These are phyloP conservation scores for Nannoperca australis DNA, from an alignment of 2,797 vertebrate genomes.

Conservation along the genomic window DNA sequence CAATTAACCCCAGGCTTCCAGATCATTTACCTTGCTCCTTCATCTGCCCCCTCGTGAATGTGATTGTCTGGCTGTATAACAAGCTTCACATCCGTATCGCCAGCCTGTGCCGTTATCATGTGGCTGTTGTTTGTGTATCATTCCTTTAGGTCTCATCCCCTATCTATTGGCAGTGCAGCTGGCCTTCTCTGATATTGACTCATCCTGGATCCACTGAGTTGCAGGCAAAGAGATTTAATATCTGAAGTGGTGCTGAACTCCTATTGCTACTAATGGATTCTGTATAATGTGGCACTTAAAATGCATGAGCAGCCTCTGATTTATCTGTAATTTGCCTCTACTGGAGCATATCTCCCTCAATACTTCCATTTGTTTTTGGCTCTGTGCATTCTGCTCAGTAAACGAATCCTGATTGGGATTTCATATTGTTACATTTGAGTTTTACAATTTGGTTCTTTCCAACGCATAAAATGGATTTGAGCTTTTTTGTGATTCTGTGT, in stretches of 20 bases:
- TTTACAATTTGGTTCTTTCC: slow-evolving; percentile 46
- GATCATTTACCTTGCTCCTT: slow-evolving; percentile 46
- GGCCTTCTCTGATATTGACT: slow-evolving; percentile 67
- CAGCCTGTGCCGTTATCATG: slow-evolving; percentile 43
- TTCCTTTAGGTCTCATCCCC: slow-evolving; percentile 46
- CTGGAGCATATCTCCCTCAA: slow-evolving; percentile 74
- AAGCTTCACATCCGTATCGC: slow-evolving; percentile 36
- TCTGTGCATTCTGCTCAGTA: slow-evolving; percentile 40
- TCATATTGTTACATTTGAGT: slow-evolving; percentile 55
- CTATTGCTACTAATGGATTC: slow-evolving; percentile 81
- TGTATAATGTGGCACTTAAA: slow-evolving; percentile 84
- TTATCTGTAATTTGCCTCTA: slow-evolving; percentile 82
- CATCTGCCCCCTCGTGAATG: slow-evolving; percentile 33
- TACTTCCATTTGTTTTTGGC: slow-evolving; percentile 71
- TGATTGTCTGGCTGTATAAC: slow-evolving; percentile 37
- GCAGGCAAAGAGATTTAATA: slow-evolving; percentile 80
- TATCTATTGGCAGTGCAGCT: slow-evolving; percentile 58
- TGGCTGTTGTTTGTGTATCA: slow-evolving; percentile 37
- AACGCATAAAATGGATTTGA: slow-evolving; percentile 41
- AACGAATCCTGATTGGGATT: slow-evolving; percentile 64
- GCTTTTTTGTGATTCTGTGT: slow-evolving; percentile 33
- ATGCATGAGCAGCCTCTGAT: slow-evolving; percentile 81
- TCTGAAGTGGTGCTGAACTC: slow-evolving; percentile 76
- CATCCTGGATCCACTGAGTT: slow-evolving; percentile 65
- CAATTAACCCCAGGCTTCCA: slow-evolving; percentile 61